Evolutionary conservation across 2,797 vertebrate species (phyloP).

Genomic region (Mus caroli): DNA sequence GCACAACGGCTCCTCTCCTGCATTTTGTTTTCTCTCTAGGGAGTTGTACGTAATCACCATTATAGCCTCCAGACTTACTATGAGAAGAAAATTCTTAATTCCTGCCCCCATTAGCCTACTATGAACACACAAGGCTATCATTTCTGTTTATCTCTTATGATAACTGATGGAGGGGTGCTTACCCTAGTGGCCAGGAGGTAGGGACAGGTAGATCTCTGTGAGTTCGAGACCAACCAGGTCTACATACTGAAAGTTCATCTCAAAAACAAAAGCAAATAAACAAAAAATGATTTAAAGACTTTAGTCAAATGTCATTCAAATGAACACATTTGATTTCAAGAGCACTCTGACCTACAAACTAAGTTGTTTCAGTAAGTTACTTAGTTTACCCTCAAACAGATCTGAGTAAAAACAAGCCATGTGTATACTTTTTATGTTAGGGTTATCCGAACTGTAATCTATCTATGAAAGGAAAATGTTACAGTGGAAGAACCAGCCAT

Average conservation of each 20-base stretch:
- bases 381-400: slow-evolving; percentile 56
- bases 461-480: slow-evolving; percentile 61
- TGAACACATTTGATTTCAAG: slow-evolving; percentile 52
- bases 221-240: not conserved
- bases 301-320: slow-evolving; percentile 55
- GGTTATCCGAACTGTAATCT: slow-evolving; percentile 49
- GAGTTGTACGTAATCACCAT: slow-evolving; percentile 43
- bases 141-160: slow-evolving; percentile 63
- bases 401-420: slow-evolving; percentile 41
- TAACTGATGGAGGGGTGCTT: not conserved
- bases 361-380: slow-evolving; percentile 70
- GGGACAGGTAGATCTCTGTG: not conserved
- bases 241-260: not conserved
- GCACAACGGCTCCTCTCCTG: not conserved
- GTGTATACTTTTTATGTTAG: slow-evolving; percentile 25
- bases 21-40: slow-evolving; percentile 1
- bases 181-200: not conserved
- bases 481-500: not conserved
- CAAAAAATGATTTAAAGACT: not conserved
- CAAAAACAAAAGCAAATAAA: not conserved
- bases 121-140: not conserved
- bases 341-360: slow-evolving; percentile 46
- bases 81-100: slow-evolving; percentile 60
- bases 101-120: not conserved
- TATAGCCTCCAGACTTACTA: slow-evolving; percentile 39